phyloP scores from a whole-genome alignment of 1,140 invertebrate species.

The Scylla paramamosain region DNA sequence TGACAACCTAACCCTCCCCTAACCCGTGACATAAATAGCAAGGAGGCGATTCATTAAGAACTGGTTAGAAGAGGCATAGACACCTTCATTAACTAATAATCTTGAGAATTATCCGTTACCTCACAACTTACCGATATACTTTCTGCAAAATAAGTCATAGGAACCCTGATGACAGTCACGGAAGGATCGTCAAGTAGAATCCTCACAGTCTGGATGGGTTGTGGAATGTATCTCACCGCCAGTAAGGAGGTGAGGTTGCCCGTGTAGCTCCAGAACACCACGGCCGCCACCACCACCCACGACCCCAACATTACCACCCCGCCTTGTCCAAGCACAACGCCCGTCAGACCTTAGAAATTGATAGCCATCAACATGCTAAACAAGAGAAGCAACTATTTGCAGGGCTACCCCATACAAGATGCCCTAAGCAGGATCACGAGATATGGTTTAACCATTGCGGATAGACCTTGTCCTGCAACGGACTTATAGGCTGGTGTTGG shows the following conservation, averaged over 20 bases:
- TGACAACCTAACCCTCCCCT: too few relatives aligned
- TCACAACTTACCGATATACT: neutral
- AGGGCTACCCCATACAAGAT: too few relatives aligned
- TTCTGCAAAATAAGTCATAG: neutral
- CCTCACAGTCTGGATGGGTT: conserved; percentile 33
- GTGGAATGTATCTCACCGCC: conserved; percentile 60
- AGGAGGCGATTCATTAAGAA: too few relatives aligned
- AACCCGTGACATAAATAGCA: too few relatives aligned
- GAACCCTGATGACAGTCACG: neutral
- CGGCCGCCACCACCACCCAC: conserved; percentile 45
- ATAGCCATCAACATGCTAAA: neutral
- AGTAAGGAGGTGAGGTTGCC: conserved; percentile 55
- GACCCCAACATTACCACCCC: conserved; percentile 34
- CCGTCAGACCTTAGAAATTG: neutral
- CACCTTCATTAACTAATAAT: too few relatives aligned
- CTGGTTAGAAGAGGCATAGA: too few relatives aligned
- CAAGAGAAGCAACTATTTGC: too few relatives aligned
- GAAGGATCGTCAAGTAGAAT: neutral
- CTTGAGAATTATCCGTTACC: too few relatives aligned
- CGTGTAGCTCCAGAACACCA: conserved; percentile 33
- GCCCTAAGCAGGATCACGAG: too few relatives aligned
- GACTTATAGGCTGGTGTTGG: too few relatives aligned
- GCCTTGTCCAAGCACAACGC: neutral
- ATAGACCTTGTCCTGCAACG: too few relatives aligned
- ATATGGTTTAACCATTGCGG: too few relatives aligned